Percentiles rank a stretch among this genome's conserved stretches.
Conservation (phyloP, 1,140 invertebrate genomes). For the Cotesia vestalis region DNA sequence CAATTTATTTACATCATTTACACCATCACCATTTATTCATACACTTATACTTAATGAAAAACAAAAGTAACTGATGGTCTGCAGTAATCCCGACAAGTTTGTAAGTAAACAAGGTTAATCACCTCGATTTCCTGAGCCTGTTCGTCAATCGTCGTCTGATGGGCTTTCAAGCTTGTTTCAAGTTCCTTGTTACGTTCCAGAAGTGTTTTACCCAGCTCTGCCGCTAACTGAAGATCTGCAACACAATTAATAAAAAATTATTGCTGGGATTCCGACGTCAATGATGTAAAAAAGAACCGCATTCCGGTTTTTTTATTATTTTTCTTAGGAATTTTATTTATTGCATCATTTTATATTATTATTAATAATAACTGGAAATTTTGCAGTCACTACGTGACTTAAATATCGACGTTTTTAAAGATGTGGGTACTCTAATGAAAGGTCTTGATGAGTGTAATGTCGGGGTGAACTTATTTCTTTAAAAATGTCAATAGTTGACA, state of each 20-base stretch:
- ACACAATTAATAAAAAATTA: constrained; percentile 48
- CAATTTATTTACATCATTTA: too few relatives aligned
- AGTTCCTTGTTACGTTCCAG: constrained; percentile 92
- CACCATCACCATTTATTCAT: neutral
- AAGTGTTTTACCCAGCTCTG: constrained; percentile 91
- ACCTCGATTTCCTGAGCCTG: constrained; percentile 93
- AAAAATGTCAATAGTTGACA: too few relatives aligned
- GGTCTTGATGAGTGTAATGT: too few relatives aligned
- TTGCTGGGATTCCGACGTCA: neutral
- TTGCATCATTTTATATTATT: too few relatives aligned
- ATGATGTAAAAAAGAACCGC: neutral
- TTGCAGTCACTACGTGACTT: too few relatives aligned
- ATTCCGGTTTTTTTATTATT: neutral
- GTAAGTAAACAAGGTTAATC: constrained; percentile 40
- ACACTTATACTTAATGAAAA: neutral
- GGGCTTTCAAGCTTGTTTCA: constrained; percentile 81
- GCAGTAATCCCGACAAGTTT: neutral
- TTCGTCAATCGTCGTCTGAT: constrained; percentile 86
- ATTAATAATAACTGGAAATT: too few relatives aligned
- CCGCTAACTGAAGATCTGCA: constrained; percentile 92
- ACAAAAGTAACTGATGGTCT: neutral
- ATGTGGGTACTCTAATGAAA: too few relatives aligned
- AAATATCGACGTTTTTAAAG: too few relatives aligned
- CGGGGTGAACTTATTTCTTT: too few relatives aligned
- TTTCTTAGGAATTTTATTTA: neutral